phyloP scores from a whole-genome alignment of 1,140 invertebrate genomes.

The Hycleus phaleratus region DNA sequence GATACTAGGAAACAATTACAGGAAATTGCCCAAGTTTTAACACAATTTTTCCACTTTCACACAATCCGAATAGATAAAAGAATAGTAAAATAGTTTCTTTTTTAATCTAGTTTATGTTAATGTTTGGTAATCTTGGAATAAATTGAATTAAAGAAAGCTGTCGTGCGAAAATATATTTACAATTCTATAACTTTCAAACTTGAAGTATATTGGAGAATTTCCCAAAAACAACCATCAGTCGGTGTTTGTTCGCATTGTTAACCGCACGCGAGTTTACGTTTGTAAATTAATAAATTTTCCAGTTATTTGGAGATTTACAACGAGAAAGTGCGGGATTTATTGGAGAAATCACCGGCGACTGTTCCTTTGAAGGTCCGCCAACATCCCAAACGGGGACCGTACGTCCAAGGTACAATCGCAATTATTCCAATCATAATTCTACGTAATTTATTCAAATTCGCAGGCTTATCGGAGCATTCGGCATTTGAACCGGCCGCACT shows the following conservation, averaged over 20 bases:
- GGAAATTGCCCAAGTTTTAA: slow-evolving; percentile 16
- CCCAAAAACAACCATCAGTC: no score
- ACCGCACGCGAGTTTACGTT: slow-evolving; percentile 5
- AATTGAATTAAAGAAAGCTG: neutral
- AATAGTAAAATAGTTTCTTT: no score
- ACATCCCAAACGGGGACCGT: slow-evolving; percentile 80
- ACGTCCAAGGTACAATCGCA: slow-evolving; percentile 66
- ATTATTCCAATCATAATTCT: no score
- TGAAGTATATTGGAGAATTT: slow-evolving; percentile 5
- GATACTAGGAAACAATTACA: slow-evolving; percentile 9
- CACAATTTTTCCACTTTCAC: no score
- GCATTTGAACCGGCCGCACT: slow-evolving; percentile 44
- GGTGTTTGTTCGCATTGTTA: neutral
- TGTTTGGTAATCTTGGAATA: no score
- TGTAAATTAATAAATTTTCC: slow-evolving; percentile 26
- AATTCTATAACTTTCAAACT: slow-evolving; percentile 12
- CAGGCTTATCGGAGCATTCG: slow-evolving; percentile 49
- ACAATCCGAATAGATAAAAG: no score
- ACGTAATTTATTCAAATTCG: neutral
- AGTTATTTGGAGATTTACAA: slow-evolving; percentile 83
- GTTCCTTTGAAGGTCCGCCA: slow-evolving; percentile 64
- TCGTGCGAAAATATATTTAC: slow-evolving; percentile 1
- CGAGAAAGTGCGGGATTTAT: slow-evolving; percentile 70
- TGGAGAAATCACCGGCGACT: slow-evolving; percentile 29
- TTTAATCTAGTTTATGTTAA: no score